phyloP scores from a whole-genome alignment of 2,113 vertebrate species.

The Hippotragus niger region DNA sequence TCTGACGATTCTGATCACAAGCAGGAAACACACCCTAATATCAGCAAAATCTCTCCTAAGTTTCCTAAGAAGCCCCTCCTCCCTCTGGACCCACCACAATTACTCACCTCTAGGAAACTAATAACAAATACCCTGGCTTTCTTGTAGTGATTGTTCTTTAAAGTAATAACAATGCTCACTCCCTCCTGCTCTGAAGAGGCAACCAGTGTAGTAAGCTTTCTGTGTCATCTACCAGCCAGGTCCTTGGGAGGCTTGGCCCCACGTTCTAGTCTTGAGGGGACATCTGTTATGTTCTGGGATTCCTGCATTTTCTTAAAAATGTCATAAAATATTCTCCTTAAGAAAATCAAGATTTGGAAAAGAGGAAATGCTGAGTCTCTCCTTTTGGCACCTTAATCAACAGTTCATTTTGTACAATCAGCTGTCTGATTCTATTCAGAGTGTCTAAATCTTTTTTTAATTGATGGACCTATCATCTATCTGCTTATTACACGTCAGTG shows the following conservation, averaged over 20 bases:
- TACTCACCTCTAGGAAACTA: background rate
- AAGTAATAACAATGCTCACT: background rate
- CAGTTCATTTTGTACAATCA: background rate
- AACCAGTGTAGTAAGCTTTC: background rate
- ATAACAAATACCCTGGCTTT: background rate
- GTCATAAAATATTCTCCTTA: background rate
- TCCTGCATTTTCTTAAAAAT: background rate
- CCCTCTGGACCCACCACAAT: too few species aligned
- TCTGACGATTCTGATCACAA: background rate
- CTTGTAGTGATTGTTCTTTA: background rate
- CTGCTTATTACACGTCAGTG: background rate
- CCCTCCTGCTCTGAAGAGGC: background rate
- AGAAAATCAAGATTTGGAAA: background rate
- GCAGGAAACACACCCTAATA: background rate
- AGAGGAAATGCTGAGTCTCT: background rate
- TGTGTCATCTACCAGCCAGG: background rate
- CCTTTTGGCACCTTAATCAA: background rate
- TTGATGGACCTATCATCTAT: background rate
- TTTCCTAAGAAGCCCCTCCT: background rate
- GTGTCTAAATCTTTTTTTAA: background rate
- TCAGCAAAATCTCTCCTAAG: background rate
- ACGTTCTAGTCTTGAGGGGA: background rate
- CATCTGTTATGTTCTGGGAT: background rate
- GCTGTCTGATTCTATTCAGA: background rate
- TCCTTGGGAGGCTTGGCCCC: background rate